Percentiles rank a stretch among this genome's conserved stretches.
These are phyloP conservation scores for Pseudomugil tenellus DNA, from an alignment of 2,797 vertebrate genomes.

Conservation along the genomic window DNA sequence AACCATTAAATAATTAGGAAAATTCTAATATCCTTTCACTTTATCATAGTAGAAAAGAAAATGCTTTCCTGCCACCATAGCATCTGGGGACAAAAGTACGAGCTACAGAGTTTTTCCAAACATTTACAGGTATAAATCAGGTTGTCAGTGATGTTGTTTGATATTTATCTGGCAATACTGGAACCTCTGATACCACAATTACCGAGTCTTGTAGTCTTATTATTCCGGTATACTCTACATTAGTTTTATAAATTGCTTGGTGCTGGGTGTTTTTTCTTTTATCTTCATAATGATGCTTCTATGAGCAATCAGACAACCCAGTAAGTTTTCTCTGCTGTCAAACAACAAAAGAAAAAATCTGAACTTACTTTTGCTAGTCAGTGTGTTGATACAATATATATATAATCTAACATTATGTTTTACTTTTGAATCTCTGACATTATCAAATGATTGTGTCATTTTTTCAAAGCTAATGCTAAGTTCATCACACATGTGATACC, in stretches of 20 bases:
- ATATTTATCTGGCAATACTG: background rate
- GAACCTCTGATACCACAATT: background rate
- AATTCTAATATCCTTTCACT: background rate
- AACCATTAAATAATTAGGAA: background rate
- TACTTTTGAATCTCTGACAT: background rate
- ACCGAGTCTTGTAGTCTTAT: background rate
- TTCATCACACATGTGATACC: slow-evolving; percentile 10
- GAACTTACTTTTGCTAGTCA: background rate
- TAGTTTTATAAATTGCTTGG: background rate
- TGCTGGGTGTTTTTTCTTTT: background rate
- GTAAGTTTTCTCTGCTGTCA: background rate
- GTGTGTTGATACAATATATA: background rate
- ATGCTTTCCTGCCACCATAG: background rate
- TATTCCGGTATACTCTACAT: background rate
- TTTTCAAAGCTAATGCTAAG: background rate
- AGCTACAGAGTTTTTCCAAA: background rate
- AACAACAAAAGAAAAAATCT: background rate
- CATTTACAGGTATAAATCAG: background rate
- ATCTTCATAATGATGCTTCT: background rate
- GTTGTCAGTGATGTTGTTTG: background rate
- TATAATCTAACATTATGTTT: background rate
- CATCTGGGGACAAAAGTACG: background rate
- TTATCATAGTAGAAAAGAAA: background rate
- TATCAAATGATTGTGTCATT: background rate
- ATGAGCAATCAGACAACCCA: background rate